Percentiles rank a stretch among this genome's conserved stretches.
Conservation (phyloP, 2,888 invertebrate species). For the Ophion costatus region DNA sequence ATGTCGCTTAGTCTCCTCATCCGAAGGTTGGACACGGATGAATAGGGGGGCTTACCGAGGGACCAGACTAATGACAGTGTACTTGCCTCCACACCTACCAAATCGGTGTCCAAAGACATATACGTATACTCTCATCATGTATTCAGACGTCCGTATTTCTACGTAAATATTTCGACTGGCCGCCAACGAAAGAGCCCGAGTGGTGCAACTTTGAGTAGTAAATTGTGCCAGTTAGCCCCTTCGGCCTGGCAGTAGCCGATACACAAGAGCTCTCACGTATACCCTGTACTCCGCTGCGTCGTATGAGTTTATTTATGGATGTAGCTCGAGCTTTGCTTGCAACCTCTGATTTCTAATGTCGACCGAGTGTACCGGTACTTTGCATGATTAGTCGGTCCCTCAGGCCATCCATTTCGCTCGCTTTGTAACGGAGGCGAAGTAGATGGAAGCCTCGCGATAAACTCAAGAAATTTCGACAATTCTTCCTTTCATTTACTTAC, state of each 20-base stretch:
- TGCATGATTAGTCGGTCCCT: conserved; percentile 43
- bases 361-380: conserved; percentile 50
- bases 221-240: conserved; percentile 15
- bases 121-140: neutral
- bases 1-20: conserved; percentile 55
- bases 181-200: neutral
- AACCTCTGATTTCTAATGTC: conserved; percentile 51
- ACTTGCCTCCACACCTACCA: conserved; percentile 34
- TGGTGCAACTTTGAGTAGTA: conserved; percentile 3
- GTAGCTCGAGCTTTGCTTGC: conserved; percentile 13
- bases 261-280: neutral
- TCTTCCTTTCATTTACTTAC: neutral
- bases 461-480: neutral
- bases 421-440: conserved; percentile 1
- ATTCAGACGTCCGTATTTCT: neutral
- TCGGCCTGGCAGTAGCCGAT: neutral
- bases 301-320: conserved; percentile 36
- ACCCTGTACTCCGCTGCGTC: neutral
- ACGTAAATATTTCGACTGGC: conserved; percentile 20
- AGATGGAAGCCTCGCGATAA: neutral
- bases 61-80: conserved; percentile 26
- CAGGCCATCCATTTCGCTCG: conserved; percentile 17
- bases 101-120: neutral
- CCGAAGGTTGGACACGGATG: conserved; percentile 59
- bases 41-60: conserved; percentile 38